Conservation (phyloP, 1,140 invertebrate species). For the Antheraea mylitta region DNA sequence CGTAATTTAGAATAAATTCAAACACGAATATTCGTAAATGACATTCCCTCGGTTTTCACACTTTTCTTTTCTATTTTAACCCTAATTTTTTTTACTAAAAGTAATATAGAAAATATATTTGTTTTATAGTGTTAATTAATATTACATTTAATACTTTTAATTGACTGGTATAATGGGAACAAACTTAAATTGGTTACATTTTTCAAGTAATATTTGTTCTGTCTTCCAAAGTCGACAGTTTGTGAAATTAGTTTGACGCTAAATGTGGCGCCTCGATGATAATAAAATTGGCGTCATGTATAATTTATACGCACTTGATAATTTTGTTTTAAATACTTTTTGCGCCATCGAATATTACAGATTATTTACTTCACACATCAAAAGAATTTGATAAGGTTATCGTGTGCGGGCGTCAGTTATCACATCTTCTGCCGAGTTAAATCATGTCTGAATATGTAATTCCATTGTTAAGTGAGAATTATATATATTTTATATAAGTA, state of each 20-base stretch:
- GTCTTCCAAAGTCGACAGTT: conserved; percentile 4
- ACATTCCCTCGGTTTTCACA: no score
- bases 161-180: not conserved
- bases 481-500: no score
- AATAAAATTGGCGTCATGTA: conserved; percentile 12
- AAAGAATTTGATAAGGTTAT: conserved; percentile 10
- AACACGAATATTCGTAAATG: no score
- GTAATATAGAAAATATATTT: no score
- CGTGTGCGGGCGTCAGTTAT: not conserved
- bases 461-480: not conserved
- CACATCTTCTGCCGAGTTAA: not conserved
- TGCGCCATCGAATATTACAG: conserved; percentile 9
- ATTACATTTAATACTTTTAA: no score
- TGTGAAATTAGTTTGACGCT: conserved; percentile 12
- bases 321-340: conserved; percentile 10
- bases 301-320: conserved; percentile 8
- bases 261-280: conserved; percentile 13
- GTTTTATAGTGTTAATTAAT: no score
- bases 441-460: not conserved
- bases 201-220: not conserved
- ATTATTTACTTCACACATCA: conserved; percentile 9
- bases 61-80: conserved; percentile 3
- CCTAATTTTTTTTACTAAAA: not conserved
- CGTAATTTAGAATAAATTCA: not conserved
- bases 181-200: not conserved